Conservation (phyloP, 2,113 vertebrate genomes). For the Chaetura pelagica region DNA sequence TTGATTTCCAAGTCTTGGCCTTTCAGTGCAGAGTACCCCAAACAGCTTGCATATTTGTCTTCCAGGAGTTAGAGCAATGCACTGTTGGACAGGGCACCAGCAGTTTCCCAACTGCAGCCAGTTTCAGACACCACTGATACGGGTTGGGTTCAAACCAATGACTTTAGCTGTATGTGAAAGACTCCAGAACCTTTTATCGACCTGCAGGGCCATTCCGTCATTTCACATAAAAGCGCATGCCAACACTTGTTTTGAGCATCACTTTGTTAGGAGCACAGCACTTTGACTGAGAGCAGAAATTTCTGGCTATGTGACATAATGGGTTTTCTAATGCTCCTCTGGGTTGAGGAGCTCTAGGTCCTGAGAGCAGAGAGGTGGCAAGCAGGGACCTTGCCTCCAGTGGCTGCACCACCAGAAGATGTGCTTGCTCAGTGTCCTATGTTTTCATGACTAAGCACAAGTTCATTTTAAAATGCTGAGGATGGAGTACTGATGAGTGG, state of each 20-base stretch:
- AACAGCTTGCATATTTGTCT: rapidly evolving
- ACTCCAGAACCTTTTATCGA: slow-evolving; percentile 49
- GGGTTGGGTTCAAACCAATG: rapidly evolving
- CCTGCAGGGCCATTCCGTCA: slow-evolving; percentile 30
- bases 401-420: background rate
- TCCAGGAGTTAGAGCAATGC: background rate
- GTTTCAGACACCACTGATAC: background rate
- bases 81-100: background rate
- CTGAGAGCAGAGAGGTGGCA: background rate
- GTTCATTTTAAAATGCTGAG: background rate
- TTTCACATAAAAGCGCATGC: background rate
- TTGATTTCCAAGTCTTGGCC: background rate
- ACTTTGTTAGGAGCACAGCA: slow-evolving; percentile 6
- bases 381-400: background rate
- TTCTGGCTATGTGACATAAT: background rate
- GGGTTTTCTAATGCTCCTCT: background rate
- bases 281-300: slow-evolving; percentile 7
- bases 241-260: background rate
- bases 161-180: slow-evolving; percentile 8
- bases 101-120: background rate
- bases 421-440: rapidly evolving
- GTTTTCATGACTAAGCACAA: background rate
- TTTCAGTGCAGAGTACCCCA: background rate
- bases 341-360: background rate
- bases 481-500: background rate